Conservation (phyloP, 1,140 invertebrate species). For the Asbolus verrucosus region DNA sequence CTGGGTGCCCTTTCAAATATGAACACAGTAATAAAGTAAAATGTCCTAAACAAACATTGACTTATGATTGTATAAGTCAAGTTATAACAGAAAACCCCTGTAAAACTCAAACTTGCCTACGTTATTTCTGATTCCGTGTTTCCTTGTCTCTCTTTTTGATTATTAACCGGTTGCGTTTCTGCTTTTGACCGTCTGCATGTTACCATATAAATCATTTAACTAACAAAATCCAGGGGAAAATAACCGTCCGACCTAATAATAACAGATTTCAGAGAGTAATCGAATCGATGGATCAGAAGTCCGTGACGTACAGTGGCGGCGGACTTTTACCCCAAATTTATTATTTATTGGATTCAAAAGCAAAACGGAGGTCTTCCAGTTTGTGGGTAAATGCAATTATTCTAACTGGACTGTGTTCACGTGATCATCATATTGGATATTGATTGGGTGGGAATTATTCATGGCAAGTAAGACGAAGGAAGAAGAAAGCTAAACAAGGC, state of each 20-base stretch:
- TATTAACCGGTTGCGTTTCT: conserved; percentile 30
- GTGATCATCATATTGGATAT: neutral
- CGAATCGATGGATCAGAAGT: conserved; percentile 25
- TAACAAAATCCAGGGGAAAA: conserved; percentile 23
- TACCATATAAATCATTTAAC: conserved; percentile 36
- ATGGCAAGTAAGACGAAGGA: neutral
- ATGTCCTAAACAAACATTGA: conserved; percentile 17
- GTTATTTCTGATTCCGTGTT: conserved; percentile 19
- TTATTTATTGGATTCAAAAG: conserved; percentile 7
- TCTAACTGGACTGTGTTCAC: neutral
- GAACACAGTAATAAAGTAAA: conserved; percentile 6
- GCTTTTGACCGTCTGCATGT: conserved; percentile 18
- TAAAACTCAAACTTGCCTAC: conserved; percentile 5
- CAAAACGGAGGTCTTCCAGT: neutral
- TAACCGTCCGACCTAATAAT: conserved; percentile 29
- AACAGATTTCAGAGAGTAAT: conserved; percentile 10
- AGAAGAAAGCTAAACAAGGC: no score
- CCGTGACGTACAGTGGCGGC: conserved; percentile 7
- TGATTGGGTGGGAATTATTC: neutral
- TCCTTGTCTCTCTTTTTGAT: neutral
- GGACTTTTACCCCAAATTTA: conserved; percentile 2
- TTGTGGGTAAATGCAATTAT: neutral
- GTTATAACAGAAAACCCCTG: neutral
- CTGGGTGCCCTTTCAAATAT: neutral
- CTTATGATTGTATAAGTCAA: conserved; percentile 3